A percentile compares a stretch with the other conserved stretches of the same genome.
phyloP scores from a whole-genome alignment of 2,888 invertebrate genomes.

The Parochlus steinenii region DNA sequence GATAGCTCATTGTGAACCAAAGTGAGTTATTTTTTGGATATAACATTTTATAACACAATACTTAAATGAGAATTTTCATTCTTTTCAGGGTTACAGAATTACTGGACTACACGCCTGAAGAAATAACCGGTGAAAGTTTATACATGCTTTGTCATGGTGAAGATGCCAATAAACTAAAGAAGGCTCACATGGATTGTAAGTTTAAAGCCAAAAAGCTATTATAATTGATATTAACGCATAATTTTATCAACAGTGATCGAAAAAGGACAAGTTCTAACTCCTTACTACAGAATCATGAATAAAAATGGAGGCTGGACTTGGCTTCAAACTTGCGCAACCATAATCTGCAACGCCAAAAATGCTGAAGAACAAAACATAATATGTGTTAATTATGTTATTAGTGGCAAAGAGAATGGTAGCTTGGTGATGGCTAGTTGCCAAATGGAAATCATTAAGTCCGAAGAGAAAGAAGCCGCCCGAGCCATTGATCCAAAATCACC shows the following conservation, averaged over 20 bases:
- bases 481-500: conserved; percentile 51
- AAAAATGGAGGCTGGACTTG: conserved; percentile 92
- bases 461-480: too few species aligned
- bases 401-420: conserved; percentile 69
- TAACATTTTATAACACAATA: not conserved
- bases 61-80: conserved; percentile 11
- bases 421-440: conserved; percentile 90
- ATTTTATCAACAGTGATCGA: conserved; percentile 59
- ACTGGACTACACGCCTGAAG: conserved; percentile 84
- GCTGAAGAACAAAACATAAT: conserved; percentile 95
- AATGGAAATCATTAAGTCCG: conserved; percentile 54
- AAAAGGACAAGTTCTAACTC: conserved; percentile 94
- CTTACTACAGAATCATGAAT: conserved; percentile 92
- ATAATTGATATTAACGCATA: conserved; percentile 15
- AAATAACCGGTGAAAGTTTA: conserved; percentile 81
- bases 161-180: conserved; percentile 83
- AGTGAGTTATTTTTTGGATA: conserved; percentile 38
- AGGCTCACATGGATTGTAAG: conserved; percentile 93
- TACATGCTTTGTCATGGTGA: conserved; percentile 92
- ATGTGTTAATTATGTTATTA: conserved; percentile 92
- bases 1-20: conserved; percentile 93
- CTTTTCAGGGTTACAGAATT: conserved; percentile 70
- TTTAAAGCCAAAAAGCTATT: too few species aligned
- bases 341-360: conserved; percentile 88
- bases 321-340: conserved; percentile 94